Evolutionary conservation across 1,140 invertebrate genomes (phyloP), one percentile per base, ranked within the genome.

Genomic region (Bombus confusus): DNA sequence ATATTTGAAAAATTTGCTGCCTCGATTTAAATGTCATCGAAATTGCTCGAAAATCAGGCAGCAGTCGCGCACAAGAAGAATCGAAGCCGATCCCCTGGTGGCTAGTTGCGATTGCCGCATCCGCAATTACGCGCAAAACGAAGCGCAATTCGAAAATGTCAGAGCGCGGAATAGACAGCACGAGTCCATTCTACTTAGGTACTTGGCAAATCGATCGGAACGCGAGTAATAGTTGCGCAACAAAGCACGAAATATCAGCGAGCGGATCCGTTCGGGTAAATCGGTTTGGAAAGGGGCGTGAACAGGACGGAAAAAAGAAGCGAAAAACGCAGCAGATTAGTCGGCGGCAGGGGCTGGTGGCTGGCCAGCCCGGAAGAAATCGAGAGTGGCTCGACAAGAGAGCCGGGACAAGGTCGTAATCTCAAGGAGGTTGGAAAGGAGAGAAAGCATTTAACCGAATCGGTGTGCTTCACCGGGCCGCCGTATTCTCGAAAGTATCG

Each of bases 331-430:
- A 28, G 22, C 37, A 34, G 68, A 87, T 87, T 85, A 90, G 87
- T 80, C 64, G 75, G 39, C 64, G 75, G 68, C 73, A 75, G 81
- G 69, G 77, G 78, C n/a, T 37, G 81, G 82, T 75, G 75, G 47
- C 76, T 66, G 85, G 62, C 68, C 43, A 80, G 86, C 39, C 80
- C 86, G 89, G 89, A 90, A 90, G 89, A 91, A 91, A 91, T 82
- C 80, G 89, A 91, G 86, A 91, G 89, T 91, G 88, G 77, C 86
- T 88, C 69, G 66, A 74, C 79, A 41, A 62, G 86, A 89, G 83
- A 90, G 86, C 75, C 81, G 77, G 86, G 88, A 91, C 89, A 91
- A 91, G 89, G 89, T 91, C 89, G 83, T 91, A 91, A 90, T 91
- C 86, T 74, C 83, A 31, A 39, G 57, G 86, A 71, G 88, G 86